Evolutionary conservation across 1,140 invertebrate genomes (phyloP).

Genomic region (silkworm (Bombyx mori)): DNA sequence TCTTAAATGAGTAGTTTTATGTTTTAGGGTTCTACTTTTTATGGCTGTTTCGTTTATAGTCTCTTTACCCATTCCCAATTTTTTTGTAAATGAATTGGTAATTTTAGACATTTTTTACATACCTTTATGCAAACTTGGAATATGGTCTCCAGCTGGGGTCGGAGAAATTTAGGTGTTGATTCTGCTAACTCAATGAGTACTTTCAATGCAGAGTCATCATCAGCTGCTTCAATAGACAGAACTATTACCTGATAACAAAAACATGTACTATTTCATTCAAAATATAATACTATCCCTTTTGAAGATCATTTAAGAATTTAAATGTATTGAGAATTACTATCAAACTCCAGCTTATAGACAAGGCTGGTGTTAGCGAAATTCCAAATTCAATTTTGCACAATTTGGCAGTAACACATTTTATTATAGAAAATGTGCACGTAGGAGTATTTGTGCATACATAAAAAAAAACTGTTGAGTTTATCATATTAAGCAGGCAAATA

Average conservation of each 20-base stretch:
- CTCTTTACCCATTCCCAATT: too few relatives aligned
- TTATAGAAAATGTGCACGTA: constrained; percentile 11
- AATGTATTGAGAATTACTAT: constrained; percentile 49
- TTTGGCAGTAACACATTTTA: constrained; percentile 33
- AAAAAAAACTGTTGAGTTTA: too few relatives aligned
- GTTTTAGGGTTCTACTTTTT: too few relatives aligned
- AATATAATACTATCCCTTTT: too few relatives aligned
- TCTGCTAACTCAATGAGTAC: constrained; percentile 95
- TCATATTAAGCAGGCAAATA: too few relatives aligned
- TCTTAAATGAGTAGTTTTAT: too few relatives aligned
- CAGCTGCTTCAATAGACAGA: constrained; percentile 84
- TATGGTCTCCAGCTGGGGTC: constrained; percentile 88
- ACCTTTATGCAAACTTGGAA: constrained; percentile 94
- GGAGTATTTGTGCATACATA: constrained; percentile 35
- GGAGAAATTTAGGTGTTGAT: constrained; percentile 91
- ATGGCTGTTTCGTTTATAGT: too few relatives aligned
- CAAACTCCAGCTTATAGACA: constrained; percentile 44
- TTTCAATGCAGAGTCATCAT: constrained; percentile 93
- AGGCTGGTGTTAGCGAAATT: constrained; percentile 50
- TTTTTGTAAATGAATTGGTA: too few relatives aligned
- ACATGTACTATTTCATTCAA: too few relatives aligned
- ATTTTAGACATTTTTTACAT: constrained; percentile 18
- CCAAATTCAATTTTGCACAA: constrained; percentile 29
- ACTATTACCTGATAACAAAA: constrained; percentile 76
- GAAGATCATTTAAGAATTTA: constrained; percentile 8